Evolutionary conservation across 2,113 vertebrate genomes (phyloP), one percentile per base, ranked within the genome.

Genomic region (Acanthochromis polyacanthus): DNA sequence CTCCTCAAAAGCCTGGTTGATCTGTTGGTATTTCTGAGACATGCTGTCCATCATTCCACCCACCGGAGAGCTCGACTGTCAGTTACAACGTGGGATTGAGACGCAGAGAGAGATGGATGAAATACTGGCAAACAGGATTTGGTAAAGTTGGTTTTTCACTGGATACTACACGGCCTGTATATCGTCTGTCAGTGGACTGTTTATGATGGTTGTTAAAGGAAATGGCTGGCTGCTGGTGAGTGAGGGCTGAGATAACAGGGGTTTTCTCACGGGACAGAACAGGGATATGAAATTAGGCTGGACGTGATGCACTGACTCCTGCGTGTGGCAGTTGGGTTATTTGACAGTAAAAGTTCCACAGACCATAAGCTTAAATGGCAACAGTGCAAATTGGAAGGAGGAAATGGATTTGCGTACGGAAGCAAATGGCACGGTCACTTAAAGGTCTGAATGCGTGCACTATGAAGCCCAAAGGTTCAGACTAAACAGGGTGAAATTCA

Each of bases 11-110:
- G 95, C 96, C 85, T 99, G 98, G 92, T 98, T 98, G 89, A 99
- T 99, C 93, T 98, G 97, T 65, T 98, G 96, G 89, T 99, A 98
- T 81, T 99, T 99, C 95, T 99, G 98, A 69, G 98, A 98, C 97
- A 98, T 95, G 94, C 96, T 96, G 0, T 99, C 98, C 82, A 95
- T 94, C 92, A 97, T 89, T 32, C 95, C 94, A 1, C 96, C 95
- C 0, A 96, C 94, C 0, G 96, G 96, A 6, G 97, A 98, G 66
- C 94, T 96, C 12, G 97, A 97, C 98, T 99, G 88, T 82, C 46
- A 83, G 73, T 70, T 14, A 86, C 19, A 85, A 77, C 25, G 46
- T 15, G 43, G 28, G 45, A 78, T 28, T 71, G 23, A 71, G 65
- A 68, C 40, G 2, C 38, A 20, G n/a, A 40, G n/a, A 71, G 46